These are phyloP conservation scores for Agrochola litura DNA, from an alignment of 2,888 invertebrate species.

Conservation along the genomic window DNA sequence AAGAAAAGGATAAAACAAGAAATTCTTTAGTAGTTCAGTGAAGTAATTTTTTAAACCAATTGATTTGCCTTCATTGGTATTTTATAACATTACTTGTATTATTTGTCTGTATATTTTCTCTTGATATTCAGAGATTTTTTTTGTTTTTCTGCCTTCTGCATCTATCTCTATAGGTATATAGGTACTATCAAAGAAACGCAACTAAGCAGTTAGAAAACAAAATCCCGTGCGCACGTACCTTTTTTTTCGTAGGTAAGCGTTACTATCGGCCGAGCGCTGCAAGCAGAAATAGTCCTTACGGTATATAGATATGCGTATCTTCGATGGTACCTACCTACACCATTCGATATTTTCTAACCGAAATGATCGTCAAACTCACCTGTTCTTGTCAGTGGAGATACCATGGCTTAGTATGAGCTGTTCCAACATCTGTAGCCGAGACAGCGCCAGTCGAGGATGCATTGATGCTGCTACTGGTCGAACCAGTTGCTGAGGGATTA, in stretches of 20 bases:
- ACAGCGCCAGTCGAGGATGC: conserved; percentile 96
- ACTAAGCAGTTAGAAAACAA: too few species aligned
- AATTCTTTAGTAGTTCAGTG: background rate
- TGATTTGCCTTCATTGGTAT: background rate
- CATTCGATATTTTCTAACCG: background rate
- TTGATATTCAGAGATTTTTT: background rate
- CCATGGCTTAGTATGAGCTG: conserved; percentile 96
- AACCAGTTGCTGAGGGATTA: conserved; percentile 95
- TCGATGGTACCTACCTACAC: background rate
- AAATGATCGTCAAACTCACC: conserved; percentile 83
- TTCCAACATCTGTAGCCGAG: conserved; percentile 96
- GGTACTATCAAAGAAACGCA: too few species aligned
- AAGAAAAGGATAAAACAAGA: too few species aligned
- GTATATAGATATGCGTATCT: too few species aligned
- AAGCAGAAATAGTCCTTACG: too few species aligned
- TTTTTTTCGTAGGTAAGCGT: too few species aligned
- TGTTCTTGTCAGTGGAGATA: conserved; percentile 96
- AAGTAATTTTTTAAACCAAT: background rate
- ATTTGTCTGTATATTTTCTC: too few species aligned
- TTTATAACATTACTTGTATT: background rate
- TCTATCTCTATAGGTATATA: too few species aligned
- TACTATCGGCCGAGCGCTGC: too few species aligned
- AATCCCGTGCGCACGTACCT: too few species aligned
- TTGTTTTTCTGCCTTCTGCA: too few species aligned
- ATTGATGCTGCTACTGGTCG: conserved; percentile 96